Evolutionary conservation across 2,888 invertebrate genomes (phyloP).

Genomic region (Calameuta idolon): DNA sequence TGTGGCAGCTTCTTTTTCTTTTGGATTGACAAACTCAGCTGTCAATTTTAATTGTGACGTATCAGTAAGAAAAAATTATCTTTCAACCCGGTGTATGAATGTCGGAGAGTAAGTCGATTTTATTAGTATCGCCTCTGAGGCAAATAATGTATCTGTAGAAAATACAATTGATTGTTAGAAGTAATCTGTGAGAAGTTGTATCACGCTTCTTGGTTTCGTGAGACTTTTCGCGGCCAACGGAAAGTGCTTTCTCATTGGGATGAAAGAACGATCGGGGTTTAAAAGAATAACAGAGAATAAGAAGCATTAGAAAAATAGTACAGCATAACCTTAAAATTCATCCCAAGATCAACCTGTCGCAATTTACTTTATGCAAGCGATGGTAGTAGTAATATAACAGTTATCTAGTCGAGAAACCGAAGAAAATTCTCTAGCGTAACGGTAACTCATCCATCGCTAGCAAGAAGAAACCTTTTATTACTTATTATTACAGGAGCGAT

Average conservation of each 20-base stretch:
- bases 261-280: neutral
- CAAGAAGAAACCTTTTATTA: slow-evolving; percentile 37
- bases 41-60: neutral
- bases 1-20: neutral
- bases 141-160: neutral
- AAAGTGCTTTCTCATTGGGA: neutral
- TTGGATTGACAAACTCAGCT: neutral
- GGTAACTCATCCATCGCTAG: slow-evolving; percentile 35
- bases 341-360: neutral
- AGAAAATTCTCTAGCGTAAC: slow-evolving; percentile 21
- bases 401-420: slow-evolving; percentile 1
- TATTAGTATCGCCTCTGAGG: neutral
- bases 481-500: slow-evolving; percentile 22
- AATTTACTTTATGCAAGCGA: neutral
- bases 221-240: neutral
- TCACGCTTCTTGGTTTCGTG: neutral
- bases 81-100: neutral
- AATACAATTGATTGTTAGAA: neutral
- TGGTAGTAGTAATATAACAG: neutral
- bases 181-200: neutral
- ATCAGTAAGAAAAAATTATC: neutral
- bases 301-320: neutral
- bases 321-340: neutral
- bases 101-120: neutral
- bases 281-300: neutral